Evolutionary conservation across 2,797 vertebrate genomes (phyloP), one percentile per base, ranked within the genome.

Genomic region (Monodelphis domestica): DNA sequence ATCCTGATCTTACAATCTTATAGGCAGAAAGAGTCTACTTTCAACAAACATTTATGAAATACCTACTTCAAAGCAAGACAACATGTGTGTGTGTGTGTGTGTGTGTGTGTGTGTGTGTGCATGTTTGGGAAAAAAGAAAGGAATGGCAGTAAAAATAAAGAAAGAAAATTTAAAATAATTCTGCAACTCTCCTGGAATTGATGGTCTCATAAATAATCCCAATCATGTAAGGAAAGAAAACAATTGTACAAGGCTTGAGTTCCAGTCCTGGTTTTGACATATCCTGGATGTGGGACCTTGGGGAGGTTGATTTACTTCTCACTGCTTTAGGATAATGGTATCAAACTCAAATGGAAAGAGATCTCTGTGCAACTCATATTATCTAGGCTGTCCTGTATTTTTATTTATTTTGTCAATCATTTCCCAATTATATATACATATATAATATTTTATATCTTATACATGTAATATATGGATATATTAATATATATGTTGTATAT

Each of bases 291-390:
- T n/a, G 59, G n/a, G 14, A 63, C n/a, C 15, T 15, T 38, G 63
- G n/a, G n/a, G 12, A 78, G 45, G n/a, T 24, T 24, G 17, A 78
- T 10, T 45, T 17, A 24, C 24, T 78, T 78, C 6, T 78, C 63
- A 24, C 63, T 24, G 2, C 2, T 24, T 7, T 24, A 38, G 63
- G 17, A 11, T 15, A 38, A 9, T 0, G 1, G 63, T 10, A 1
- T 38, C 3, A 45, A 78, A 78, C 38, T 24, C 63, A 78, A 78
- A 38, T 24, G 45, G 63, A 78, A 45, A 78, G n/a, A 24, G 33
- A 63, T 63, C 3, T 30, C 3, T 63, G 30, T 33, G 33, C 12
- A 63, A 24, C 2, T 78, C 38, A 24, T 17, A 38, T 24, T 38
- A 38, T 70, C n/a, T 70, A 38, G 21, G 21, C 21, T 17, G 33